Evolutionary conservation across 2,797 vertebrate genomes (phyloP), one percentile per base, ranked within the genome.

Genomic region (Poeciliopsis paucimaculata): DNA sequence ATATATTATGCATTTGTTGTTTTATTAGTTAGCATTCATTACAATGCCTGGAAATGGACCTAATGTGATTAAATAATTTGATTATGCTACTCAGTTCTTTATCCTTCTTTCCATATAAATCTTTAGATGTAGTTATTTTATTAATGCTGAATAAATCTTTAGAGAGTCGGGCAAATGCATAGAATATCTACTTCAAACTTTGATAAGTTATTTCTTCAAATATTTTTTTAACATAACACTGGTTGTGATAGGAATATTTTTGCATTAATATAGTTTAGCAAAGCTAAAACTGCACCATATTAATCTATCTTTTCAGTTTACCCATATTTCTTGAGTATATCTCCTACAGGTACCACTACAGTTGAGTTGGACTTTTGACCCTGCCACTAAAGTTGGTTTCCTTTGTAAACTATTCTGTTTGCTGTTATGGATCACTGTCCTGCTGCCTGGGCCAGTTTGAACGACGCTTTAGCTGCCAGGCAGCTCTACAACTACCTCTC

Each of bases 281-380:
- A 13, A 70, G 39, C 23, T n/a, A 9, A 43, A 13, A 2, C 34
- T 45, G 26, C 34, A 47, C n/a, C 15, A 13, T 64, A 72, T 45
- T 2, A 1, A 46, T 13, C 53, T 79, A 80, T 26, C 53, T 77
- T 81, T 51, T 75, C 47, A 66, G 31, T 64, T 36, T 36, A 36
- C 9, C 8, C 13, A 66, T 2, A 68, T 26, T 10, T 34, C 2
- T 68, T 41, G 2, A 41, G 36, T 23, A 23, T 16, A 23, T 26
- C 3, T 41, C 4, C 11, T 16, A 68, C 18, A 39, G 39, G 18
- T 68, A 41, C 13, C 34, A 36, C 28, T 8, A 34, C 31, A 62
- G 13, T 3, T n/a, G 23, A 60, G 57, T 26, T n/a, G 26, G 53
- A 57, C 26, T 5, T 57, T 12, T 55, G 53, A 57, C 26, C 3